Evolutionary conservation across 2,888 invertebrate genomes (phyloP).

Genomic region (Ormyrus rosae): DNA sequence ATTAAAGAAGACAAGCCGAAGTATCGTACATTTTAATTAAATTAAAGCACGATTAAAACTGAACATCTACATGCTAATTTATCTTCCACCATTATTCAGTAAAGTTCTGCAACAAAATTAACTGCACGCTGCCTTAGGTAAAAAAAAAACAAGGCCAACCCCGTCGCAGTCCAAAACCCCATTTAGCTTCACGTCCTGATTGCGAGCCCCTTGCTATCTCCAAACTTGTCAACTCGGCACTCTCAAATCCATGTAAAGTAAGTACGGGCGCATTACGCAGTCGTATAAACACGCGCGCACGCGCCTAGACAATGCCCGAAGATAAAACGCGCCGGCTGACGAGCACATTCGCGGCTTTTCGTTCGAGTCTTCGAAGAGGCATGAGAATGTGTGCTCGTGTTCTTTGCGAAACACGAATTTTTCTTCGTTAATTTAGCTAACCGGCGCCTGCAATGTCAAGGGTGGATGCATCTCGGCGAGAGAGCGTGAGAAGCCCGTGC

Average conservation of each 20-base stretch:
- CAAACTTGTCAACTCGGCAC: neutral
- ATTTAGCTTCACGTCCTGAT: slow-evolving; percentile 29
- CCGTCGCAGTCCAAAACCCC: neutral
- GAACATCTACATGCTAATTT: neutral
- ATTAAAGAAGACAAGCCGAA: no score
- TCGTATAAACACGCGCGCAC: neutral
- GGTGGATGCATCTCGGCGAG: neutral
- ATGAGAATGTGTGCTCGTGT: neutral
- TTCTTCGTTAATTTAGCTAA: neutral
- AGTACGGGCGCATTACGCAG: slow-evolving; percentile 27
- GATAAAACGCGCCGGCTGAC: slow-evolving; percentile 63
- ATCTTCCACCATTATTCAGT: neutral
- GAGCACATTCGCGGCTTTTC: slow-evolving; percentile 34
- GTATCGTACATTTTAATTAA: no score
- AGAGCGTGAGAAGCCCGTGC: neutral
- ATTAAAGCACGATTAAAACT: no score
- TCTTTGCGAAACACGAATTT: neutral
- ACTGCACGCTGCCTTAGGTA: neutral
- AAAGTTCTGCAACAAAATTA: neutral
- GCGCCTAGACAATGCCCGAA: slow-evolving; percentile 28
- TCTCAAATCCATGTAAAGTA: no score
- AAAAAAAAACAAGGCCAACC: neutral
- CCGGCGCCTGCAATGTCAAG: slow-evolving; percentile 1
- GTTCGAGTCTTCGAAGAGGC: slow-evolving; percentile 63
- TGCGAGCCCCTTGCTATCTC: neutral